Evolutionary conservation across 2,797 vertebrate genomes (phyloP).

Genomic region (Schizothorax lantsangensis): DNA sequence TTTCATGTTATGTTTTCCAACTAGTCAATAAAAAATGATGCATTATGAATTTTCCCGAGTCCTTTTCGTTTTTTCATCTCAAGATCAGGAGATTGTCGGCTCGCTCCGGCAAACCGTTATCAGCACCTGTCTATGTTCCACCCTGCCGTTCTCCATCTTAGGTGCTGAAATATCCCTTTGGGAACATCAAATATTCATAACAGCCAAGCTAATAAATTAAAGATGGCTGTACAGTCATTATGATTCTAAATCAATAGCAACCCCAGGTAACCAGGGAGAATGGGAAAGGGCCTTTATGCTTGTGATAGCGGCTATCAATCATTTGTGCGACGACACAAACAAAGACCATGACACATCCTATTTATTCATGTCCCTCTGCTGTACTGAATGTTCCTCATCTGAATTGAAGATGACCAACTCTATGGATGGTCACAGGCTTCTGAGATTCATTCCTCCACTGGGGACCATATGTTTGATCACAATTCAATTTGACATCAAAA

Average conservation of each 20-base stretch:
- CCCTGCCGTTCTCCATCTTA: slow-evolving; percentile 29
- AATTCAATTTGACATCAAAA: background rate
- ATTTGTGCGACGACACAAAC: slow-evolving; percentile 21
- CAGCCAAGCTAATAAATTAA: slow-evolving; percentile 55
- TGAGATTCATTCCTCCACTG: background rate
- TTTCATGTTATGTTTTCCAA: slow-evolving; percentile 77
- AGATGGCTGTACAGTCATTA: slow-evolving; percentile 60
- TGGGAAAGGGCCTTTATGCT: slow-evolving; percentile 14
- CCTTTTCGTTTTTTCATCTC: slow-evolving; percentile 21
- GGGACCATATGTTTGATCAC: background rate
- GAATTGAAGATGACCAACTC: slow-evolving; percentile 22
- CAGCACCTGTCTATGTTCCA: slow-evolving; percentile 25
- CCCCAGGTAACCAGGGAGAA: slow-evolving; percentile 55
- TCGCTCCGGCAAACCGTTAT: background rate
- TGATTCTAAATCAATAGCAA: slow-evolving; percentile 63
- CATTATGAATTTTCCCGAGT: slow-evolving; percentile 55
- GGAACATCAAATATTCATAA: slow-evolving; percentile 64
- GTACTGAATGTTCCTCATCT: slow-evolving; percentile 15
- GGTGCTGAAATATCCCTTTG: slow-evolving; percentile 49
- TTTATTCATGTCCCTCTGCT: slow-evolving; percentile 26
- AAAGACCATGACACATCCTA: slow-evolving; percentile 22
- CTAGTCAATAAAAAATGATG: slow-evolving; percentile 83
- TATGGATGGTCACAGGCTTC: background rate
- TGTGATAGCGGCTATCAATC: slow-evolving; percentile 38
- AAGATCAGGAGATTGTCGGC: slow-evolving; percentile 2